These are phyloP conservation scores for Caloenas nicobarica DNA, from an alignment of 2,113 vertebrate species.

Conservation along the genomic window DNA sequence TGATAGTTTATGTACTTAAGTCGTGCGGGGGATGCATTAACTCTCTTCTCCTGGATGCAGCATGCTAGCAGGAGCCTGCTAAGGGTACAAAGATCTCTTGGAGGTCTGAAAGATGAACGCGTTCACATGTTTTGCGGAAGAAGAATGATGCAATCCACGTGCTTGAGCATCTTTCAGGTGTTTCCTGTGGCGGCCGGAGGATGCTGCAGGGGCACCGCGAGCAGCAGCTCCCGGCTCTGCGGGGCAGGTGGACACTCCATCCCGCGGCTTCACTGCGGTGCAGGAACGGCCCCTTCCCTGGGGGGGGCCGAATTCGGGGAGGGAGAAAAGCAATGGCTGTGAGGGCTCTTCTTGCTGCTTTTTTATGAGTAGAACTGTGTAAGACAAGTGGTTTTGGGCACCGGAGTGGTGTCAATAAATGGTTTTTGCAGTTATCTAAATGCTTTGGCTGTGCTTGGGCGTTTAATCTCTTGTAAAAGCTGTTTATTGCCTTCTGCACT, in stretches of 20 bases:
- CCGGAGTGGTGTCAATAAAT: slow-evolving; percentile 8
- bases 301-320: not conserved
- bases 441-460: slow-evolving; percentile 17
- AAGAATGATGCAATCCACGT: not conserved
- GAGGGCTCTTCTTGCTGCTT: not conserved
- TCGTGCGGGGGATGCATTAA: slow-evolving; percentile 34
- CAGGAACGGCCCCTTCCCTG: not conserved
- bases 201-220: no score
- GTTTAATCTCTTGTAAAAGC: slow-evolving; percentile 67
- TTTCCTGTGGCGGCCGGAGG: no score
- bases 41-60: slow-evolving; percentile 18
- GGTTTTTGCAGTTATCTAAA: slow-evolving; percentile 59
- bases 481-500: slow-evolving; percentile 45
- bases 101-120: not conserved
- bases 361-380: not conserved
- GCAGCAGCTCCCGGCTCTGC: no score
- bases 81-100: not conserved
- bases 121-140: not conserved
- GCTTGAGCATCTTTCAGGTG: no score
- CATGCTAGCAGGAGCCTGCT: not conserved
- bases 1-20: slow-evolving; percentile 54
- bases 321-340: not conserved
- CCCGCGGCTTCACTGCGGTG: no score
- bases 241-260: no score
- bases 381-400: not conserved